phyloP scores from a whole-genome alignment of 2,113 vertebrate genomes.

The Hydrolagus affinis region DNA sequence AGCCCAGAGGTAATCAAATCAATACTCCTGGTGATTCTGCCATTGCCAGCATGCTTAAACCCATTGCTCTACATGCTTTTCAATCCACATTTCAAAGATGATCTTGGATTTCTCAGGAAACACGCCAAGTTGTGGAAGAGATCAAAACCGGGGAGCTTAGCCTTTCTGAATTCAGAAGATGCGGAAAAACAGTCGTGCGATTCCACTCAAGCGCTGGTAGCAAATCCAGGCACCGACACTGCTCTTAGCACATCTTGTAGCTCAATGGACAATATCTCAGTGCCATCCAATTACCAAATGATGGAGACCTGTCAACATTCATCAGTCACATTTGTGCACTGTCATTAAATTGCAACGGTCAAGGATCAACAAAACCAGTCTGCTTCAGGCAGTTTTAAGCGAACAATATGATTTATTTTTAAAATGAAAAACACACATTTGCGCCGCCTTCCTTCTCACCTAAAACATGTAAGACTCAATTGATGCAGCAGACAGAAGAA shows the following conservation, averaged over 20 bases:
- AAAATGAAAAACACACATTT: background rate
- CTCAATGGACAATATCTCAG: slow-evolving; percentile 41
- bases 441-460: background rate
- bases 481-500: background rate
- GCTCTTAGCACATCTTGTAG: slow-evolving; percentile 54
- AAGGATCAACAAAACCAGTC: background rate
- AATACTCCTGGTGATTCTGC: slow-evolving; percentile 75
- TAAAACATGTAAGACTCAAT: background rate
- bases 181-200: slow-evolving; percentile 85
- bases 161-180: slow-evolving; percentile 70
- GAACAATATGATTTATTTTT: background rate
- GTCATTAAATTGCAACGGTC: slow-evolving; percentile 42
- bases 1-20: slow-evolving; percentile 74
- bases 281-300: slow-evolving; percentile 48
- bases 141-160: slow-evolving; percentile 56
- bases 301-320: slow-evolving; percentile 57
- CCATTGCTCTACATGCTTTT: slow-evolving; percentile 89
- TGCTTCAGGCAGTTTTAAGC: background rate
- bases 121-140: slow-evolving; percentile 49
- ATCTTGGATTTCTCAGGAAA: slow-evolving; percentile 64
- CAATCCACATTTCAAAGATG: slow-evolving; percentile 78
- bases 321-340: slow-evolving; percentile 57
- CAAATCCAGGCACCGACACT: slow-evolving; percentile 44
- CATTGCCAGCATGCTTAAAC: slow-evolving; percentile 80
- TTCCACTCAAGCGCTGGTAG: slow-evolving; percentile 81